Evolutionary conservation across 92 coral and sea anemone genomes (phyloP), one percentile per base, ranked within the genome.

Genomic region (Pocillopora meandrina): DNA sequence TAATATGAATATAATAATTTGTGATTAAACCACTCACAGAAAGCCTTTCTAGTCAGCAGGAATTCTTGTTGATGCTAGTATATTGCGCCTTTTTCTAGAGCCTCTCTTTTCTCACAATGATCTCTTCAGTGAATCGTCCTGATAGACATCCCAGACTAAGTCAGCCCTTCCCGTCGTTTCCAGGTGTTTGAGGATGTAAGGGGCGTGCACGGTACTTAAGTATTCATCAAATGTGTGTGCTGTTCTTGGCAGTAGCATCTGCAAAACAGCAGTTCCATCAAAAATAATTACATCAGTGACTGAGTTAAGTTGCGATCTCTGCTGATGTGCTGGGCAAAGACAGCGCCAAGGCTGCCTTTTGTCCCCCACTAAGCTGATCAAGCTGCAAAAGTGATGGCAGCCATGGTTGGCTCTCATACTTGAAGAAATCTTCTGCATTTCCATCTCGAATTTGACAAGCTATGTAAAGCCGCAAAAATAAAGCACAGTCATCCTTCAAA

Each of bases 331-430:
- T 15, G 78, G 68, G 84, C 65, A 88, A 74, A 68, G 90, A 88
- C 67, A 75, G 77, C 64, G 86, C 78, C 23, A 88, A 88, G 52
- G 86, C 90, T 26, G 92, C 77, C 65, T 91, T 90, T 75, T 87
- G 83, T 7, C 91, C 89, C 9, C 59, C 80, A 33, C 91, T 77
- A 20, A 87, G 72, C n/a, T 88, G 42, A 57, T 90, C 91, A 47
- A 20, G 56, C 56, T 85, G 87, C 26, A 91, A 81, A 36, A 91
- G 83, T 17, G 93, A 84, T 68, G 93, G 93, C 20, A 89, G 90
- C 74, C 77, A 71, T 20, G 91, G 70, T 62, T 91, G 94, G 65
- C 88, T 90, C 63, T 90, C 92, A 56, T 76, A 91, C 55, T 26
- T 74, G 65, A 85, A 93, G 73, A 93, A 26, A 23, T 76, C 80